phyloP scores from a whole-genome alignment of 2,888 invertebrate genomes.

The Stomorhina lunata region DNA sequence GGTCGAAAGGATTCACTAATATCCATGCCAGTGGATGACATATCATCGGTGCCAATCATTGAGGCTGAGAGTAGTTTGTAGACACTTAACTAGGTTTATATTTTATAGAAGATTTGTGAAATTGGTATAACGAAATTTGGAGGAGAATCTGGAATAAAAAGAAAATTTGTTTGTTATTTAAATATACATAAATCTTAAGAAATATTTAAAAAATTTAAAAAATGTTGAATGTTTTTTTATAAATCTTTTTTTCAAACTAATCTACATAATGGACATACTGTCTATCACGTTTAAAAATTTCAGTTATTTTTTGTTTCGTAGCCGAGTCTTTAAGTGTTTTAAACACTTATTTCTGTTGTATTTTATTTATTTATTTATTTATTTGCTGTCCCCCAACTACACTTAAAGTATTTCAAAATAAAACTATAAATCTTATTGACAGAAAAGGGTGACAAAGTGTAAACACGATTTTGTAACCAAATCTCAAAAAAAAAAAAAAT shows the following conservation, averaged over 20 bases:
- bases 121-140: not conserved
- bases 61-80: slow-evolving; percentile 42
- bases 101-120: not conserved
- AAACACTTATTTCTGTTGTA: slow-evolving; percentile 46
- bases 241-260: not conserved
- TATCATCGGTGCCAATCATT: slow-evolving; percentile 80
- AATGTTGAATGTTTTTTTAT: not conserved
- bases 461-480: slow-evolving; percentile 76
- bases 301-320: not conserved
- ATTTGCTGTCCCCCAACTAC: slow-evolving; percentile 26
- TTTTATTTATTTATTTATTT: too few species aligned
- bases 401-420: slow-evolving; percentile 52
- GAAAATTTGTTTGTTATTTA: not conserved
- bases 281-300: slow-evolving; percentile 26
- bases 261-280: slow-evolving; percentile 40
- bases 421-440: slow-evolving; percentile 75
- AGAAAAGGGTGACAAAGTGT: slow-evolving; percentile 78
- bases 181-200: not conserved
- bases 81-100: not conserved
- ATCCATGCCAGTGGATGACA: slow-evolving; percentile 85
- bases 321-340: slow-evolving; percentile 5
- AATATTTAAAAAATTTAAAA: not conserved
- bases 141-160: not conserved
- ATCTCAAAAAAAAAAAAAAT: slow-evolving; percentile 10
- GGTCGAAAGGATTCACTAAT: slow-evolving; percentile 89